Conservation (phyloP, 2,113 vertebrate species). For the Sminthopsis crassicaudata region DNA sequence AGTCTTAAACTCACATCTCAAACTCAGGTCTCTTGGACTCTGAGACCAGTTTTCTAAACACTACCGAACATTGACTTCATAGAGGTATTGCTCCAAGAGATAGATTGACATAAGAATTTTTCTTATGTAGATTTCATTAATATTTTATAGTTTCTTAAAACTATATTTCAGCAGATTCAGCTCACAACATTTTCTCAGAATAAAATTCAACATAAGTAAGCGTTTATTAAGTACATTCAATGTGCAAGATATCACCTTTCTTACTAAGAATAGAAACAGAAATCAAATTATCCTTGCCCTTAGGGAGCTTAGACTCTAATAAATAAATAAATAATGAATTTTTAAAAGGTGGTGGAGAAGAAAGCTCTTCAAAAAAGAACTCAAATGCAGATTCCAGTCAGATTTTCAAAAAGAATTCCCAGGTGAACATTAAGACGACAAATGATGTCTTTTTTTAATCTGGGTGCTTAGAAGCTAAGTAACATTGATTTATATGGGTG, state of each 20-base stretch:
- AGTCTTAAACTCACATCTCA: not conserved
- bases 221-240: not conserved
- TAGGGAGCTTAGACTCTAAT: conserved; percentile 1
- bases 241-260: not conserved
- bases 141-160: conserved; percentile 32
- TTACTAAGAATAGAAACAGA: not conserved
- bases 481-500: not conserved
- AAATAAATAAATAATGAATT: not conserved
- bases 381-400: conserved; percentile 19
- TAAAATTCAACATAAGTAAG: not conserved
- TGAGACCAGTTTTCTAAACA: not conserved
- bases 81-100: not conserved
- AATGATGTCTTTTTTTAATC: not conserved
- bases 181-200: not conserved
- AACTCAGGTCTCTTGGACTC: not conserved
- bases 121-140: not conserved
- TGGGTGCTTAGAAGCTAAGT: not conserved
- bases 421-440: conserved; percentile 17
- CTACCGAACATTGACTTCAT: not conserved
- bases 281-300: not conserved
- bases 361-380: conserved; percentile 7
- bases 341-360: no score
- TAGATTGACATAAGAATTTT: not conserved
- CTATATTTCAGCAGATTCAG: conserved; percentile 6
- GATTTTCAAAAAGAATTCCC: conserved; percentile 25